Conservation (phyloP, 2,888 invertebrate genomes). For the Eristalis pertinax region DNA sequence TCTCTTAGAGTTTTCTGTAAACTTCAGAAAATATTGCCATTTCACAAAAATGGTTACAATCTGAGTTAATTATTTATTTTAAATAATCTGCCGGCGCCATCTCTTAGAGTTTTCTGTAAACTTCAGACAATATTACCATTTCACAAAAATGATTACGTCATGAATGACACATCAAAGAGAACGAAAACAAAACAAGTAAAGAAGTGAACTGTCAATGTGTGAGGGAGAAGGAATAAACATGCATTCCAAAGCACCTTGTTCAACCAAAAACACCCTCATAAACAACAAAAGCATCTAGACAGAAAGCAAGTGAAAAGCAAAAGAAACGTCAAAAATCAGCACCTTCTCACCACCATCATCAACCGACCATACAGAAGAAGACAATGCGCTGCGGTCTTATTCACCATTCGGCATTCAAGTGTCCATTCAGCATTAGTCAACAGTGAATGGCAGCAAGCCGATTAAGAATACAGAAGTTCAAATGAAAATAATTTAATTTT, state of each 20-base stretch:
- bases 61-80: no score
- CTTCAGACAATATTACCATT: background rate
- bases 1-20: background rate
- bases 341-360: background rate
- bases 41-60: background rate
- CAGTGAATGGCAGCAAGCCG: slow-evolving; percentile 4
- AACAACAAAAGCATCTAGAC: background rate
- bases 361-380: background rate
- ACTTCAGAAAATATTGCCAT: background rate
- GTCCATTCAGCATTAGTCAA: slow-evolving; percentile 8
- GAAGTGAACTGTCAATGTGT: background rate
- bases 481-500: background rate
- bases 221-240: background rate
- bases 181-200: slow-evolving; percentile 22
- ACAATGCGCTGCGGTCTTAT: slow-evolving; percentile 15
- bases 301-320: background rate
- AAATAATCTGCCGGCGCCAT: slow-evolving; percentile 2
- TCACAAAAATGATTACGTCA: slow-evolving; percentile 10
- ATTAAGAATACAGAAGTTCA: background rate
- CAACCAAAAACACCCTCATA: background rate
- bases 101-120: background rate
- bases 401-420: slow-evolving; percentile 28
- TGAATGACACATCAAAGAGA: slow-evolving; percentile 17
- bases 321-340: slow-evolving; percentile 48
- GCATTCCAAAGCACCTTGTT: background rate